These are phyloP conservation scores for Eupithecia centaureata DNA, from an alignment of 2,888 invertebrate genomes.

Conservation along the genomic window DNA sequence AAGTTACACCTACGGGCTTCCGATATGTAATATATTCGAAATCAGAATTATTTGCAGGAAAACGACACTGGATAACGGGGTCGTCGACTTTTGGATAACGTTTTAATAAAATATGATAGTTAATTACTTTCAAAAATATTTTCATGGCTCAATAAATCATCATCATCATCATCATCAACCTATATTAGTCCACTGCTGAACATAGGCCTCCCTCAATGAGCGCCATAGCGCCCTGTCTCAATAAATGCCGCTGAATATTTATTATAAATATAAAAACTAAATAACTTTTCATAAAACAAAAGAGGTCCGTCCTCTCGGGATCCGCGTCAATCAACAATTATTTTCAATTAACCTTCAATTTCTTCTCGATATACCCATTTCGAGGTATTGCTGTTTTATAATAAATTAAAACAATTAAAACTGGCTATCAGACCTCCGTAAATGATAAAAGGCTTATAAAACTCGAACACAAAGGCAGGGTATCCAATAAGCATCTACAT, in stretches of 20 bases:
- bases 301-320: background rate
- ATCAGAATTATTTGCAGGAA: background rate
- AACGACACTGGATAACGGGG: background rate
- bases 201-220: too few relatives aligned
- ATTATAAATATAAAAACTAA: background rate
- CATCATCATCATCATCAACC: too few relatives aligned
- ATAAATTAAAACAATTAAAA: constrained; percentile 3
- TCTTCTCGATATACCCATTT: background rate
- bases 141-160: background rate
- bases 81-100: background rate
- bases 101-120: background rate
- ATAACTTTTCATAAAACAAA: background rate
- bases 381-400: background rate
- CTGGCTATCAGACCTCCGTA: constrained; percentile 22
- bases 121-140: background rate
- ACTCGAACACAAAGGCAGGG: constrained; percentile 65
- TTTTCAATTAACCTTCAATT: background rate
- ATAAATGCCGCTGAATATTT: background rate
- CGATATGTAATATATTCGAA: background rate
- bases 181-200: too few relatives aligned
- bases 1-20: constrained; percentile 3
- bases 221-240: too few relatives aligned
- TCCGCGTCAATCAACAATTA: background rate
- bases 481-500: constrained; percentile 67
- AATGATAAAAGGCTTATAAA: constrained; percentile 61